Base-by-base conservation (phyloP, 92 coral and sea anemone species). In the Muricea muricata region DNA sequence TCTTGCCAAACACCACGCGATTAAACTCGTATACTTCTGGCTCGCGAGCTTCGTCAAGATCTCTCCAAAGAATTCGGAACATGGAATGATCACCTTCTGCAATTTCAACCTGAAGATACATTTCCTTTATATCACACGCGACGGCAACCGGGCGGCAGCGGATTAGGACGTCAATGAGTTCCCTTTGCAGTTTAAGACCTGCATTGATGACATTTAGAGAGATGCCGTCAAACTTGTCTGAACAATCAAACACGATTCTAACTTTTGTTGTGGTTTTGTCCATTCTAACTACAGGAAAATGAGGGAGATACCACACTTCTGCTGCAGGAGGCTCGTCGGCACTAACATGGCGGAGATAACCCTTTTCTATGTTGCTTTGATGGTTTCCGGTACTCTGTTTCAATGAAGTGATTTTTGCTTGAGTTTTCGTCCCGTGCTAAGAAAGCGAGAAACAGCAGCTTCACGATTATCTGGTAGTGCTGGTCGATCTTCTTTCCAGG, bases 141-240 rank as follows among this genome's bases (percentile, higher is more conserved):
- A 81, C 41, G 28, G 84, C 93, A 15, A 86, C 90, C 0, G 90
- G 81, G 21, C 61, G 60, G 32, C 85, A 90, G 4, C 93, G 65
- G 25, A 80, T 34, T 14, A 90, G 85, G 30, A 90, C 93, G 52
- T 90, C 87, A 76, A 90, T 73, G 65, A 86, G 12, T 4, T 90
- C 88, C 48, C 70, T 57, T 47, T 86, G 90, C 6, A 89, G 66
- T 45, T 89, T 86, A 9, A 91, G 91, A 32, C 91, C 94, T 2
- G 91, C 73, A 56, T 80, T 71, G 69, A 91, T 91, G 47, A 75
- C 79, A 70, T 87, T 91, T 31, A 84, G 65, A 25, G 91, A 79
- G 17, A 87, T 48, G 20, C 89, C 89, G 1, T 87, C 57, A 58
- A 63, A 72, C 69, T 78, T 87, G 23, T 87, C 89, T 28, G 93